Evolutionary conservation across 2,797 vertebrate genomes (phyloP).

Genomic region (Syndactyla subalaris): DNA sequence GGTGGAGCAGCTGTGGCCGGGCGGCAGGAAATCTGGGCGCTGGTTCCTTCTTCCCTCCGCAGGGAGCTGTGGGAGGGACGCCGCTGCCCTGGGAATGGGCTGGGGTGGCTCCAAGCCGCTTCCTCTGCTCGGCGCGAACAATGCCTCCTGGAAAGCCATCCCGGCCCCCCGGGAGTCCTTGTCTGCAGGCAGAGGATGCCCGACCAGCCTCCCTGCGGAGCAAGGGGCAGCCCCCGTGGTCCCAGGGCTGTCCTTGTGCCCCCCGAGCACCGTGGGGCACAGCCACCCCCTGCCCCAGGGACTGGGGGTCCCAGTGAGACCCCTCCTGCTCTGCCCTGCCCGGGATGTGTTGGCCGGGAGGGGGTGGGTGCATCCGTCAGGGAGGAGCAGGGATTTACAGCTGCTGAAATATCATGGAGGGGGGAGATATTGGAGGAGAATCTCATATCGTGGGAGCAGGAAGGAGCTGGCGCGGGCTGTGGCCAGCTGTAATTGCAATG

Average conservation of each 20-base stretch:
- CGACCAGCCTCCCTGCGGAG: background rate
- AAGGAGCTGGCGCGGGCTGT: background rate
- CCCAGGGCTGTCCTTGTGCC: background rate
- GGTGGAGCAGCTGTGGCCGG: background rate
- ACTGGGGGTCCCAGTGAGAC: fast-evolving
- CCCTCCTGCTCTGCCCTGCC: background rate
- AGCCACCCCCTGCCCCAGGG: background rate
- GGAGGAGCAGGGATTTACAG: background rate
- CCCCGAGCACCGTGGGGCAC: background rate
- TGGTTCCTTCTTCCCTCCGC: background rate
- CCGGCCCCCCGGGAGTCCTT: background rate
- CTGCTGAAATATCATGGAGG: background rate
- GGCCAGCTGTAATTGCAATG: background rate
- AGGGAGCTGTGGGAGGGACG: background rate
- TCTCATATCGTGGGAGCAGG: background rate
- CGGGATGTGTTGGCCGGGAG: fast-evolving
- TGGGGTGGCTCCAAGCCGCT: conserved; percentile 27
- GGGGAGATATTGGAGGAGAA: fast-evolving
- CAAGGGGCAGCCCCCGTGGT: background rate
- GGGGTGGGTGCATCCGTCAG: fast-evolving
- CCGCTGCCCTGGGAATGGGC: conserved; percentile 1
- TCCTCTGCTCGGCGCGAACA: conserved; percentile 14
- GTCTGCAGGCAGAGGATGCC: background rate
- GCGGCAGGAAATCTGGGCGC: background rate
- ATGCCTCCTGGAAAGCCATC: background rate